Conservation (phyloP, 2,888 invertebrate genomes). For the Caenorhabditis zanzibari region DNA sequence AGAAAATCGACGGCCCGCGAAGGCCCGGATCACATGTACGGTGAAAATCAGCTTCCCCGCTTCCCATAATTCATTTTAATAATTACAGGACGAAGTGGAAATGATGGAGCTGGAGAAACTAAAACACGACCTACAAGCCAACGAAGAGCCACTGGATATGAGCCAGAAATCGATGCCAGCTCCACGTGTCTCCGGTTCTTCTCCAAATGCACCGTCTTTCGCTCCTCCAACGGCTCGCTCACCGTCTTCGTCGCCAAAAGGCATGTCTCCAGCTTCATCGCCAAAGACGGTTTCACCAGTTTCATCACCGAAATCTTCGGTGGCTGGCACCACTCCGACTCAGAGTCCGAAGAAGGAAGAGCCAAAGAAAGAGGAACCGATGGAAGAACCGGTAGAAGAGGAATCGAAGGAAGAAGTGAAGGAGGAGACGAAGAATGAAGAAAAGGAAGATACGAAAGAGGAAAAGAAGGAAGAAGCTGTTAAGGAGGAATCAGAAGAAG, state of each 20-base stretch:
- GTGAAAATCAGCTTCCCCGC: too few relatives aligned
- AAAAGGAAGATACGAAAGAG: not conserved
- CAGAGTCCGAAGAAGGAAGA: conserved; percentile 18
- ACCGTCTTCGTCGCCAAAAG: conserved; percentile 8
- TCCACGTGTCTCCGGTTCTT: conserved; percentile 26
- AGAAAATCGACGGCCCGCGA: too few relatives aligned
- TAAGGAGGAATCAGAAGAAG: conserved; percentile 4
- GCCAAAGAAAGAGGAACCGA: not conserved
- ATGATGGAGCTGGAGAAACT: conserved; percentile 49
- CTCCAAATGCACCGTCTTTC: conserved; percentile 33
- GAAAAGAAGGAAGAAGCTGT: not conserved
- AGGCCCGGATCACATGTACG: too few relatives aligned
- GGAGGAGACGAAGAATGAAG: not conserved
- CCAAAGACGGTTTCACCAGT: conserved; percentile 14
- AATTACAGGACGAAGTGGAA: conserved; percentile 61
- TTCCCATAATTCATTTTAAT: not conserved
- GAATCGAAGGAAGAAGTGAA: conserved; percentile 4
- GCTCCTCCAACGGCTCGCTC: conserved; percentile 32
- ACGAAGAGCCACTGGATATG: conserved; percentile 59
- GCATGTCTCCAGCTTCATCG: conserved; percentile 17
- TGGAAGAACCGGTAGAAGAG: not conserved
- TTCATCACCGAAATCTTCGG: conserved; percentile 14
- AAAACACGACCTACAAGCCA: conserved; percentile 17
- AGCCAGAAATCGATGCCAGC: conserved; percentile 51
- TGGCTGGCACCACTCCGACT: not conserved